These are phyloP conservation scores for Parus major DNA, from an alignment of 2,113 vertebrate species.

Conservation along the genomic window DNA sequence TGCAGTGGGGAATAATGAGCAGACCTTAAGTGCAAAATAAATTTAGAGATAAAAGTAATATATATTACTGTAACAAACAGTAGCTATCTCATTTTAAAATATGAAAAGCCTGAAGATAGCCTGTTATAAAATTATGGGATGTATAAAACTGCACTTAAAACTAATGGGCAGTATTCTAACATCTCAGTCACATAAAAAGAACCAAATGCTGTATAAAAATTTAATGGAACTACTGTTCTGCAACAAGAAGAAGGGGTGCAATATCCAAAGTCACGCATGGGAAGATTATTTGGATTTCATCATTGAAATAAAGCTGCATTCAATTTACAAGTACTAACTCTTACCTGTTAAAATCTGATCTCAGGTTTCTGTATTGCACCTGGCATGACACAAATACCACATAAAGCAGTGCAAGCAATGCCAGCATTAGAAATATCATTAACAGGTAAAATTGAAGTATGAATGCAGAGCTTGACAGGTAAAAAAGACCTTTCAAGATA, in stretches of 20 bases:
- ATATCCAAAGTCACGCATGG: neutral
- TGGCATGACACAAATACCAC: conserved; percentile 67
- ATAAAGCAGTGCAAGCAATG: conserved; percentile 55
- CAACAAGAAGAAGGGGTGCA: neutral
- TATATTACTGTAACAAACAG: neutral
- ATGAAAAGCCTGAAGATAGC: neutral
- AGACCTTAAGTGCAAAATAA: neutral
- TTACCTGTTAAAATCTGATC: conserved; percentile 44
- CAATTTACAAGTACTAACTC: neutral
- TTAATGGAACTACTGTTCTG: neutral
- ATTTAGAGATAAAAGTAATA: neutral
- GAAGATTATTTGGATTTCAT: neutral
- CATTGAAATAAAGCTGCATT: neutral
- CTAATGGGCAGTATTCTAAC: neutral
- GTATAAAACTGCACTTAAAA: neutral
- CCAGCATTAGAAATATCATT: conserved; percentile 38
- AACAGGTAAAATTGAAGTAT: conserved; percentile 46
- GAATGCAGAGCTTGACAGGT: conserved; percentile 25
- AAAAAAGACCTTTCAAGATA: neutral
- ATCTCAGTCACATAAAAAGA: neutral
- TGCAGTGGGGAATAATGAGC: neutral
- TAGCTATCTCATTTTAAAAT: neutral
- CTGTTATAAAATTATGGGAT: neutral
- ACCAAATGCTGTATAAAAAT: neutral
- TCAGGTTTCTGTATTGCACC: conserved; percentile 61